Conservation (phyloP, 2,888 invertebrate genomes). For the Tuta absoluta region DNA sequence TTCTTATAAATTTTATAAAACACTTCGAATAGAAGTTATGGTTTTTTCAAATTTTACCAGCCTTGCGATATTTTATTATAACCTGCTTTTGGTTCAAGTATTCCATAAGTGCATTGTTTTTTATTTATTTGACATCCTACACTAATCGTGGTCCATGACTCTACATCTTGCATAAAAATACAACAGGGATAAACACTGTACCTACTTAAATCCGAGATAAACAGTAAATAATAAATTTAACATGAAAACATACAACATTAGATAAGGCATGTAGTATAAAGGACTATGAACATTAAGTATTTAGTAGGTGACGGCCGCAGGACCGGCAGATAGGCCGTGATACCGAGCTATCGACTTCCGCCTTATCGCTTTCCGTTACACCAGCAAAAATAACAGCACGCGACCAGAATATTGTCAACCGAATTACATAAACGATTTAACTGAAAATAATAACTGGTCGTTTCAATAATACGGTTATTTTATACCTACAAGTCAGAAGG, state of each 20-base stretch:
- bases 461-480: background rate
- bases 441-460: background rate
- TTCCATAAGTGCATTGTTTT: too few species aligned
- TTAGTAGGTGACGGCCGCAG: constrained; percentile 13
- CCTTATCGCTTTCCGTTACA: constrained; percentile 51
- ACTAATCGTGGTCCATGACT: background rate
- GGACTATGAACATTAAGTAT: background rate
- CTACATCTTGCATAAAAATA: background rate
- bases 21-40: too few species aligned
- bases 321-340: constrained; percentile 35
- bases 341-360: constrained; percentile 68
- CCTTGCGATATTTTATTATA: too few species aligned
- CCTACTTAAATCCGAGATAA: background rate
- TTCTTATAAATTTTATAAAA: too few species aligned
- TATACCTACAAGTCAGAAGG: too few species aligned
- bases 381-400: constrained; percentile 7
- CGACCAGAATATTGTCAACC: background rate
- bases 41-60: too few species aligned
- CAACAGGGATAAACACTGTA: background rate
- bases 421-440: constrained; percentile 1
- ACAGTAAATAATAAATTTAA: background rate
- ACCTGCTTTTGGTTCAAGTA: too few species aligned
- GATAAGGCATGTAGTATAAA: background rate
- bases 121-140: too few species aligned
- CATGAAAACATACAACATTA: background rate